Base-by-base conservation (phyloP, 2,797 vertebrate species). In the Acanthopagrus latus region DNA sequence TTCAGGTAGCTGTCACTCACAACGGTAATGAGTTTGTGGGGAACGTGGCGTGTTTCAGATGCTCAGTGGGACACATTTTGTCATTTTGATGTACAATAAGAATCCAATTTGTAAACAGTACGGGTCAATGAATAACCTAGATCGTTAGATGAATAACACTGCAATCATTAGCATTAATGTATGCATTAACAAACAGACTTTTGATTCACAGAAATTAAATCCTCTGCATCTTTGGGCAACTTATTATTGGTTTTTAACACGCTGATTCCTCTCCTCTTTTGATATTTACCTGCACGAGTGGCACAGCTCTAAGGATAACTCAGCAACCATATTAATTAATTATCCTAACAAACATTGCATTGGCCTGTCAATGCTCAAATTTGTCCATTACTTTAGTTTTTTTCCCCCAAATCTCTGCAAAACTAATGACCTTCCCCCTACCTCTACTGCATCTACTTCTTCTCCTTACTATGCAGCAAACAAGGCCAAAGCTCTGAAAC, bases 1-100 rank as follows among this genome's bases (percentile, higher is more conserved):
- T 60, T 33, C 48, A 21, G 10, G 47, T 17, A 11, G 33, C 50
- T 55, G 63, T 74, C 52, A 50, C 38, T 65, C 44, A 55, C 17
- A 18, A 11, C 7, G 21, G 4, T 5, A 48, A 67, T 17, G 14
- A 21, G 16, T 68, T 52, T 33, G 23, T 16, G 17, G 13, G 6
- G 7, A 18, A 6, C 20, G n/a, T 3, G 12, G 12, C 6, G 5
- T 25, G 23, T 54, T 48, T 21, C 12, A 25, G 44, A 25, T 27
- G 59, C 41, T 43, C 16, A 17, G 13, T 27, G 25, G 10, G 43
- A 51, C 23, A 9, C 5, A 47, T 58, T 69, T 47, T 9, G 46
- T 58, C 8, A 38, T 21, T 55, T 5, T 38, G 7, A 63, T 16
- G 20, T 21, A 21, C 17, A 58, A 48, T 4, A 48, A 41, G 7